Percentiles rank a stretch among this genome's conserved stretches.
Conservation (phyloP, 2,113 vertebrate species). For the Odobenus rosmarus region DNA sequence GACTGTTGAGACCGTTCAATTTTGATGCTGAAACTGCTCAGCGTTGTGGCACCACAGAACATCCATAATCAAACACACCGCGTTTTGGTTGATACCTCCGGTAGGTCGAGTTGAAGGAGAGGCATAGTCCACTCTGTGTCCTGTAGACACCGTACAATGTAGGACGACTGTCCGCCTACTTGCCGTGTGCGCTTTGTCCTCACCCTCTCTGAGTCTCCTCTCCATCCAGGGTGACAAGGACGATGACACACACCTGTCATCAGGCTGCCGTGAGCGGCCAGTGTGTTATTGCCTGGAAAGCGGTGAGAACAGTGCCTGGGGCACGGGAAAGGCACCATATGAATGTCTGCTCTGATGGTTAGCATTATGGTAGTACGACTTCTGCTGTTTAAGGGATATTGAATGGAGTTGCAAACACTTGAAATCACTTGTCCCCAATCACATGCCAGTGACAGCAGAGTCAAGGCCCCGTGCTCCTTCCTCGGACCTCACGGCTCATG, state of each 20-base stretch:
- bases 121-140: background rate
- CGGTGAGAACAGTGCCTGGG: background rate
- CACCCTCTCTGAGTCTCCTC: background rate
- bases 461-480: background rate
- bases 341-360: background rate
- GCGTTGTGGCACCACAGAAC: background rate
- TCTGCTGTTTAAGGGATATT: background rate
- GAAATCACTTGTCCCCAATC: background rate
- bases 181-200: background rate
- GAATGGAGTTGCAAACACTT: background rate
- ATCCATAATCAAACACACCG: background rate
- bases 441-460: background rate
- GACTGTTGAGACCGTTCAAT: background rate
- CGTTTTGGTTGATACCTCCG: background rate
- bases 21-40: background rate
- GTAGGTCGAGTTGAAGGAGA: background rate
- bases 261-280: background rate
- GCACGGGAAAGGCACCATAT: accelerated
- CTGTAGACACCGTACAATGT: background rate
- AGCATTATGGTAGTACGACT: background rate
- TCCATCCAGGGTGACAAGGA: background rate
- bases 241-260: background rate
- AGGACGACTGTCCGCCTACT: background rate
- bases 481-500: accelerated
- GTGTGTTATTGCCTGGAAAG: background rate